These are phyloP conservation scores for Cacatua alba DNA, from an alignment of 2,113 vertebrate species.

Conservation along the genomic window DNA sequence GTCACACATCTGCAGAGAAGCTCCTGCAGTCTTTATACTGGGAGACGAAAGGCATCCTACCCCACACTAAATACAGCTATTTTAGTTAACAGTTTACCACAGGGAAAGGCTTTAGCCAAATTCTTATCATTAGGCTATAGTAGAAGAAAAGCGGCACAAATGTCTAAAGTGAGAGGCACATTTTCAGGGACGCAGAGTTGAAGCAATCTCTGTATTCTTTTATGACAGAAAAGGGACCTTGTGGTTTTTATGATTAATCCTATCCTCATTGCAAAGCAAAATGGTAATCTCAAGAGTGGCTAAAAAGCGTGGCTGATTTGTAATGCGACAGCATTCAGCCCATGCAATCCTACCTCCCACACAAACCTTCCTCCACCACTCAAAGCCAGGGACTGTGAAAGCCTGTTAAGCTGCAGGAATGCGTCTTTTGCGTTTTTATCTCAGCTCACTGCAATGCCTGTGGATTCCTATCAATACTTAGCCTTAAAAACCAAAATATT, in stretches of 20 bases:
- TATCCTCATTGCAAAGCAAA: neutral
- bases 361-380: neutral
- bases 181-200: neutral
- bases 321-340: neutral
- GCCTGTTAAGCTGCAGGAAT: neutral
- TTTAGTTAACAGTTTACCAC: neutral
- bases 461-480: slow-evolving; percentile 1
- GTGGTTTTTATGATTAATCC: neutral
- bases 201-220: neutral
- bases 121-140: neutral
- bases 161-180: neutral
- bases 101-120: neutral
- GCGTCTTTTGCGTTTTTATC: neutral
- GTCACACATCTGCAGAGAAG: neutral
- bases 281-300: neutral
- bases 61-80: neutral
- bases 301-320: neutral
- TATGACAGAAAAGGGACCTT: neutral
- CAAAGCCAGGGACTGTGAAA: neutral
- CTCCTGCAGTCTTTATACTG: neutral
- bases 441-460: neutral
- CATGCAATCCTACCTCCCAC: neutral
- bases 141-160: neutral
- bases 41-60: neutral
- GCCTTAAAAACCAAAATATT: neutral